These are phyloP conservation scores for Gasteruption jaculator DNA, from an alignment of 2,888 invertebrate genomes.

Conservation along the genomic window DNA sequence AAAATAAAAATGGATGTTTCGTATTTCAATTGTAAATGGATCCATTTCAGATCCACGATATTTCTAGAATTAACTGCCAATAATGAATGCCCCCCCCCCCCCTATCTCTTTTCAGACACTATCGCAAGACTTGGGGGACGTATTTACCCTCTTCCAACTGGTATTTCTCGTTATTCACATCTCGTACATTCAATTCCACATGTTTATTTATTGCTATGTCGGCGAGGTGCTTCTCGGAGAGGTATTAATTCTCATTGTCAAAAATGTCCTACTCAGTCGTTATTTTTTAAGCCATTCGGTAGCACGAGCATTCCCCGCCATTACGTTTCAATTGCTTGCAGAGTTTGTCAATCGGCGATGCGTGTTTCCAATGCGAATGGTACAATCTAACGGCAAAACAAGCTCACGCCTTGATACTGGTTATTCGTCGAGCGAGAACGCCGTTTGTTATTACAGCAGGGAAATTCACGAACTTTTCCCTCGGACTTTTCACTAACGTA, in stretches of 20 bases:
- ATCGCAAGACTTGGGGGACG: not conserved
- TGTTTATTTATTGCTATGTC: constrained; percentile 33
- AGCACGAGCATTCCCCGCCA: not conserved
- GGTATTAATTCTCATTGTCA: too few relatives aligned
- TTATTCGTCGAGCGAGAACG: constrained; percentile 27
- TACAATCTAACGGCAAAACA: constrained; percentile 26
- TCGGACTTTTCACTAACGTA: constrained; percentile 34
- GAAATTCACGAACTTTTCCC: constrained; percentile 31
- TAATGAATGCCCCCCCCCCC: too few relatives aligned
- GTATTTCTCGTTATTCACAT: constrained; percentile 22
- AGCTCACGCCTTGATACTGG: constrained; percentile 23
- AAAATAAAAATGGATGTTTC: too few relatives aligned
- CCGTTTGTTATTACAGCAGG: constrained; percentile 32
- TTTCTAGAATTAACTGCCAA: too few relatives aligned
- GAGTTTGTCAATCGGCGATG: constrained; percentile 29
- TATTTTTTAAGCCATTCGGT: constrained; percentile 2
- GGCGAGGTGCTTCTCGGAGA: constrained; percentile 26
- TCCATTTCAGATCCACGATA: too few relatives aligned
- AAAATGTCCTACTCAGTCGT: constrained; percentile 1
- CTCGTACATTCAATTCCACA: constrained; percentile 18
- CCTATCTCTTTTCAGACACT: constrained; percentile 11
- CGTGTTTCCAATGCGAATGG: constrained; percentile 33
- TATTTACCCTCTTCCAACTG: constrained; percentile 17
- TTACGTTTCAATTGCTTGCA: constrained; percentile 15
- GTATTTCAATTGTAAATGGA: too few relatives aligned